Percentiles rank a stretch among this genome's conserved stretches.
Conservation (phyloP, 2,113 vertebrate species). For the Fulmarus glacialis region DNA sequence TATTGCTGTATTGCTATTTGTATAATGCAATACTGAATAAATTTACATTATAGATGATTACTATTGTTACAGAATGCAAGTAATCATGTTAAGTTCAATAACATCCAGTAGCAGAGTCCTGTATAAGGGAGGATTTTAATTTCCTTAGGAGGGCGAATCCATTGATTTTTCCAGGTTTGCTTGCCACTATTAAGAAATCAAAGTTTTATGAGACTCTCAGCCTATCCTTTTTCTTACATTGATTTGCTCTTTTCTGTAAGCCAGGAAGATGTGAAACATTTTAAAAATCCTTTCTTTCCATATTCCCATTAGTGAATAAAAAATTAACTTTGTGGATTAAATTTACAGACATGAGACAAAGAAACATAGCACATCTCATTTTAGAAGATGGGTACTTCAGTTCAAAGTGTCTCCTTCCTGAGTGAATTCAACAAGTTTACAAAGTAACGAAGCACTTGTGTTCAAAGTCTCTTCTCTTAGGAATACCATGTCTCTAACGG, state of each 20-base stretch:
- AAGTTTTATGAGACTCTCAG: not conserved
- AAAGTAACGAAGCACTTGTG: not conserved
- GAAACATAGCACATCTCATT: not conserved
- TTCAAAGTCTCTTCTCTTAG: not conserved
- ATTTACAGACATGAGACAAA: not conserved
- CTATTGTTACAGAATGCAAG: not conserved
- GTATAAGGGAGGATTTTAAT: not conserved
- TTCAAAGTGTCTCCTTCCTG: not conserved
- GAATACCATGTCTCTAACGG: not conserved
- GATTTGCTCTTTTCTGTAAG: not conserved
- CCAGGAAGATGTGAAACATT: not conserved
- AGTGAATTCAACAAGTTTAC: conserved; percentile 3
- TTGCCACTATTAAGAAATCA: not conserved
- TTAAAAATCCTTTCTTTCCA: not conserved
- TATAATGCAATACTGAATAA: not conserved
- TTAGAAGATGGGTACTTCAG: not conserved
- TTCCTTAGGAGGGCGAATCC: not conserved
- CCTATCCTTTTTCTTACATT: not conserved
- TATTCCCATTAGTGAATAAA: not conserved
- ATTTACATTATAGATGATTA: not conserved
- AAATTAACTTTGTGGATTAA: not conserved
- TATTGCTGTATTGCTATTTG: not conserved
- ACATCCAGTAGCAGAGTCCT: not conserved
- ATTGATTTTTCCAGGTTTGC: conserved; percentile 1
- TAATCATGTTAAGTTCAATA: not conserved